These are phyloP conservation scores for Ceyx cyanopectus DNA, from an alignment of 2,113 vertebrate genomes.

Conservation along the genomic window DNA sequence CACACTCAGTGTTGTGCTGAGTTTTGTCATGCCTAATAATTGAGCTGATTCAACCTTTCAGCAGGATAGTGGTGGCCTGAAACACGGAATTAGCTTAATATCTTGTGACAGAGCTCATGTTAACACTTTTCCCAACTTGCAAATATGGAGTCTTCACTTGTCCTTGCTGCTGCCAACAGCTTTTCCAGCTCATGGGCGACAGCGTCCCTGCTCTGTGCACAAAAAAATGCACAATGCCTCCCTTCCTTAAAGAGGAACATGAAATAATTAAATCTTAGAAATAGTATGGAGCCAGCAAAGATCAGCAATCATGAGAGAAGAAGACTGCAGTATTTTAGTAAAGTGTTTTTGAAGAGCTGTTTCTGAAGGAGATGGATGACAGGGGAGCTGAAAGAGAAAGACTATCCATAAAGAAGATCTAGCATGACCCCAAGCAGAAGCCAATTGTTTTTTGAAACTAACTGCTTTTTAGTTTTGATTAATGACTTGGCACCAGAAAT, in stretches of 20 bases:
- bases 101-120: background rate
- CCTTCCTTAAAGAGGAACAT: background rate
- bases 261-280: background rate
- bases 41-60: background rate
- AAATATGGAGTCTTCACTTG: background rate
- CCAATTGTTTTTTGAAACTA: background rate
- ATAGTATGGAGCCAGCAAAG: background rate
- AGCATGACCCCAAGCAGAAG: background rate
- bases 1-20: accelerated
- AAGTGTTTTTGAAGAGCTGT: conserved; percentile 18
- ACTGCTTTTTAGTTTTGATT: conserved; percentile 34
- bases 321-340: background rate
- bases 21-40: background rate
- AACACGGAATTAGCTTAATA: conserved; percentile 14
- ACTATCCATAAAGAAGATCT: conserved; percentile 21
- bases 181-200: background rate
- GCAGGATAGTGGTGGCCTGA: background rate
- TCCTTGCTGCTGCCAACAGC: background rate
- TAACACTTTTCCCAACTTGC: background rate
- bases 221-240: background rate
- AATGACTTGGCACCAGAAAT: conserved; percentile 52
- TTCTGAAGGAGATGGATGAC: conserved; percentile 39
- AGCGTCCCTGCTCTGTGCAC: background rate
- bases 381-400: background rate
- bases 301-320: background rate